A percentile compares a stretch with the other conserved stretches of the same genome.
phyloP scores from a whole-genome alignment of 2,888 invertebrate species.

The Dicyrtomina minuta region DNA sequence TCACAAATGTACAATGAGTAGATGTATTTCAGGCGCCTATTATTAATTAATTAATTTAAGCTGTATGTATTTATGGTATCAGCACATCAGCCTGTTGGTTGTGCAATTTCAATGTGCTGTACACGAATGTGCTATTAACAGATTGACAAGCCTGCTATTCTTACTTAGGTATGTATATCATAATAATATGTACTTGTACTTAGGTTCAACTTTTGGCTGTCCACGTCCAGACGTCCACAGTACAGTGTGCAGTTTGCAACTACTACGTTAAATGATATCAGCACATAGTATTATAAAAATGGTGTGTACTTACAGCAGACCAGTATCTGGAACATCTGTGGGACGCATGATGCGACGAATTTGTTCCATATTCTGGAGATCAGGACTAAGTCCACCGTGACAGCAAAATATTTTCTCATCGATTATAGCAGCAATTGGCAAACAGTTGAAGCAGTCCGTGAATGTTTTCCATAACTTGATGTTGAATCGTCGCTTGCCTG shows the following conservation, averaged over 20 bases:
- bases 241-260: neutral
- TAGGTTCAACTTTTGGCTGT: too few species aligned
- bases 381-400: constrained; percentile 90
- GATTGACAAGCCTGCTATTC: too few species aligned
- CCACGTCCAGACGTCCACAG: neutral
- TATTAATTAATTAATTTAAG: too few species aligned
- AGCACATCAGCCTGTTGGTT: too few species aligned
- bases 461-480: constrained; percentile 68
- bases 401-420: constrained; percentile 99
- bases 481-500: constrained; percentile 64
- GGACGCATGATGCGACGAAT: constrained; percentile 40
- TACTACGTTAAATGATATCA: neutral
- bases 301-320: constrained; percentile 61
- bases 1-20: too few species aligned
- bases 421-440: constrained; percentile 98
- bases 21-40: too few species aligned
- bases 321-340: constrained; percentile 35
- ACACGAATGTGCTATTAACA: too few species aligned
- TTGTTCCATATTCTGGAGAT: constrained; percentile 80
- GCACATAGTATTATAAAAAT: neutral
- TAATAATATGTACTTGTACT: too few species aligned
- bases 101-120: too few species aligned
- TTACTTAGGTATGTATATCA: too few species aligned
- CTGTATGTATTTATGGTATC: too few species aligned
- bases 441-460: constrained; percentile 94